Base-by-base conservation (phyloP, 2,113 vertebrate genomes). In the Rhizomys pruinosus region DNA sequence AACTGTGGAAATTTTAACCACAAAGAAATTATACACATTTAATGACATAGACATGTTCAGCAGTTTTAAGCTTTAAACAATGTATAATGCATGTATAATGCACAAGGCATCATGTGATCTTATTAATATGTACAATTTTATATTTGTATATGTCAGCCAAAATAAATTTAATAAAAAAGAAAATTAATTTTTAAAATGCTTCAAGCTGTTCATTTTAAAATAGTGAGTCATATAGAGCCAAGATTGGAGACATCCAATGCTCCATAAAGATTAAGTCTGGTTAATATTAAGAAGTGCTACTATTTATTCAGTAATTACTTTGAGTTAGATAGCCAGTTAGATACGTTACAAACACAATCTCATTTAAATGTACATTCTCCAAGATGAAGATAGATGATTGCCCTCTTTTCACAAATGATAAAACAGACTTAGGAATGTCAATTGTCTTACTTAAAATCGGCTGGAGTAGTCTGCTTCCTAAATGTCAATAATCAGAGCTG, bases 221-320 rank as follows among this genome's bases (percentile, higher is more conserved):
- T 77, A 81, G 44, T 78, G 57, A 93, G 64, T 20, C 64, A 93
- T 79, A 85, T 94, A 82, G 52, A 69, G 47, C 74, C 81, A 95
- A 92, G 52, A 93, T 90, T 4, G 87, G 85, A 96, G 76, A 22
- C 47, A 96, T 93, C 59, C 71, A 95, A 87, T 90, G 71, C 90
- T 84, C 42, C 16, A 9, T 86, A 47, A 94, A 94, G 69, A 34
- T 87, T 93, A 92, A 88, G 37, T 92, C 69, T 96, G 68, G 42
- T 93, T 94, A 91, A 92, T 84, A 81, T 90, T 81, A 94, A 91
- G 63, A 87, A 87, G 15, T 68, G 87, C 77, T 95, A 78, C 68
- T 74, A 93, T 87, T 95, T 93, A 23, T 72, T 69, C 47, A 95
- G 73, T 92, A 77, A 96, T 93, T 80, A 15, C 39, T 72, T n/a